These are phyloP conservation scores for Dipodomys ordii DNA, from an alignment of 2,113 vertebrate species.

Conservation along the genomic window DNA sequence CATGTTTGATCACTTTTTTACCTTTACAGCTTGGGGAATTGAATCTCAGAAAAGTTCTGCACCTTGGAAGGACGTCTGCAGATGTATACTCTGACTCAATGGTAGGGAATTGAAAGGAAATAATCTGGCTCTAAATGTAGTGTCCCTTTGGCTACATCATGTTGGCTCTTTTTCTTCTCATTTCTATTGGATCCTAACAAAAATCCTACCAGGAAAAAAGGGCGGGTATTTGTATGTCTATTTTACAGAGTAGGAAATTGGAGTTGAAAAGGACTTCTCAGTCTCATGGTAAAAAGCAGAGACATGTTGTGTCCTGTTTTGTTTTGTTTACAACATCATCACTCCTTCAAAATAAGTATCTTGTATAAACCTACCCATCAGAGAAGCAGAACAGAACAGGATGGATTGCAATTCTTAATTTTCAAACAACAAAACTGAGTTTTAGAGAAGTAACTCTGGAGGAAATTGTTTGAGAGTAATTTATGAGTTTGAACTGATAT, in stretches of 20 bases:
- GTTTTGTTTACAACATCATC: background rate
- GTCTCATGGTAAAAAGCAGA: background rate
- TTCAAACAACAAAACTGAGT: background rate
- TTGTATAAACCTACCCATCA: background rate
- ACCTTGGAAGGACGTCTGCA: background rate
- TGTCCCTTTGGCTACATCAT: background rate
- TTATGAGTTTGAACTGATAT: background rate
- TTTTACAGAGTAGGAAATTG: background rate
- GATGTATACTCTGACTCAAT: background rate
- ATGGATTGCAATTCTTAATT: background rate
- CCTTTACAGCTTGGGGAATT: constrained; percentile 4
- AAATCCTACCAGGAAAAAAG: background rate
- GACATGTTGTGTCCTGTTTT: background rate
- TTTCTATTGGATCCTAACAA: background rate
- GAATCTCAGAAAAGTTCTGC: background rate
- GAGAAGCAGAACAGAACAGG: background rate
- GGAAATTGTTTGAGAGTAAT: background rate
- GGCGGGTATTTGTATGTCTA: background rate
- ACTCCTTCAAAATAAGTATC: background rate
- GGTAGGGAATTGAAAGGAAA: background rate
- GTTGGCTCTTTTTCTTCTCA: background rate
- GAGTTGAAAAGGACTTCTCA: background rate
- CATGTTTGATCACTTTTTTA: background rate
- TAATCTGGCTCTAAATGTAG: background rate
- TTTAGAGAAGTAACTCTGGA: background rate